phyloP scores from a whole-genome alignment of 2,113 vertebrate genomes.

The Solenodon paradoxus region DNA sequence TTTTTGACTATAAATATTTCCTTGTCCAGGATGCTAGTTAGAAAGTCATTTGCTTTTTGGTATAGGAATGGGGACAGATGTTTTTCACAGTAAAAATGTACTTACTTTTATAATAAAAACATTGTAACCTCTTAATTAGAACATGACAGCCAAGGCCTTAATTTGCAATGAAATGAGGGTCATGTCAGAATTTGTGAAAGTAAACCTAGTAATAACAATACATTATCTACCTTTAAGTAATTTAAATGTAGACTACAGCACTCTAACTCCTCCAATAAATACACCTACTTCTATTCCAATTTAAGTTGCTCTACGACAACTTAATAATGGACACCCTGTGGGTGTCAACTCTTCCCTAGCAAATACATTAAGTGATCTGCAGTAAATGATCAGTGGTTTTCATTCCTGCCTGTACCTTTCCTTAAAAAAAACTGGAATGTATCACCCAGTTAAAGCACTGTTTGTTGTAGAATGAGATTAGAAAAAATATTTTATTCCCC shows the following conservation, averaged over 20 bases:
- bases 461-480: background rate
- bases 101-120: slow-evolving; percentile 22
- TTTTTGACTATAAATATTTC: slow-evolving; percentile 33
- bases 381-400: too few species aligned
- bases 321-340: background rate
- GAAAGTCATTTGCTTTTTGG: slow-evolving; percentile 4
- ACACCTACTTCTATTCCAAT: background rate
- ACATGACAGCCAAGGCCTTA: background rate
- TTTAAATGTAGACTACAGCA: background rate
- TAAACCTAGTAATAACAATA: slow-evolving; percentile 2
- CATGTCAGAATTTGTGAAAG: background rate
- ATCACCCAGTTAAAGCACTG: background rate
- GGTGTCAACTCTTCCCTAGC: background rate
- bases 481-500: background rate
- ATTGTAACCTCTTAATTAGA: background rate
- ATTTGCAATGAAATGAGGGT: slow-evolving; percentile 20
- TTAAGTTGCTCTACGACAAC: background rate
- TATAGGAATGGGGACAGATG: background rate
- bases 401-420: too few species aligned
- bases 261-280: slow-evolving; percentile 18
- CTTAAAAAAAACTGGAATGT: slow-evolving; percentile 27
- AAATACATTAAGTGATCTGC: slow-evolving; percentile 22
- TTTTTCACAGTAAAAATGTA: background rate
- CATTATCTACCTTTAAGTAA: background rate
- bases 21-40: background rate